Conservation (phyloP, 2,797 vertebrate species). For the Schizopygopsis pylzovi region DNA sequence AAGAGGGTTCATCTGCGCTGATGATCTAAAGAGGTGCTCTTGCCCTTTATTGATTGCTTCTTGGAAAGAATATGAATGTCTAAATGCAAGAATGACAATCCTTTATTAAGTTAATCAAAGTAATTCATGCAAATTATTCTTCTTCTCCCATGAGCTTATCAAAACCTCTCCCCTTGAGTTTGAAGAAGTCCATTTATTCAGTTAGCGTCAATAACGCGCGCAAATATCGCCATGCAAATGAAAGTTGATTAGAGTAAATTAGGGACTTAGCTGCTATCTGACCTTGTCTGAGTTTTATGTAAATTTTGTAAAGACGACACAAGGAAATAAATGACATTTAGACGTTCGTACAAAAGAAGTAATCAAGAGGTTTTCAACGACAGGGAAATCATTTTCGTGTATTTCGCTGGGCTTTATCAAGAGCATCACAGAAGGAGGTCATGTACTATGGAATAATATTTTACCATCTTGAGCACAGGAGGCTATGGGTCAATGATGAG, state of each 20-base stretch:
- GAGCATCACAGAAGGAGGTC: conserved; percentile 29
- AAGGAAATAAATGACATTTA: conserved; percentile 63
- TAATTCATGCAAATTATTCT: conserved; percentile 99
- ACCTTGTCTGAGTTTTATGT: conserved; percentile 99
- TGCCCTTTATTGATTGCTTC: conserved; percentile 85
- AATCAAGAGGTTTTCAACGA: conserved; percentile 57
- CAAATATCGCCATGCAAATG: conserved; percentile 99
- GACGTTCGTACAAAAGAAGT: conserved; percentile 64
- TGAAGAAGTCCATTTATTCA: conserved; percentile 99
- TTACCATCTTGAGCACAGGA: conserved; percentile 1
- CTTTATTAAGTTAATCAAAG: conserved; percentile 99
- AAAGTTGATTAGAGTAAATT: conserved; percentile 99
- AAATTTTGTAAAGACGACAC: conserved; percentile 83
- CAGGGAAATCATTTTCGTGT: conserved; percentile 13
- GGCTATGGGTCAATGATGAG: neutral
- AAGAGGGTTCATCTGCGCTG: conserved; percentile 23
- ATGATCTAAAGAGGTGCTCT: conserved; percentile 67
- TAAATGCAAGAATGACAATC: conserved; percentile 95
- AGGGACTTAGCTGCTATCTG: conserved; percentile 99
- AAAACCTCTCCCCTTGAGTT: conserved; percentile 98
- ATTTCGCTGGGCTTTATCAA: conserved; percentile 10
- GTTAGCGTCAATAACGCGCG: conserved; percentile 99
- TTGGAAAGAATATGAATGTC: conserved; percentile 94
- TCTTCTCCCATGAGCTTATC: conserved; percentile 97
- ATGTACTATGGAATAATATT: conserved; percentile 12